Percentiles rank a stretch among this genome's conserved stretches.
Evolutionary conservation across 2,888 invertebrate genomes (phyloP).

Genomic region (Brenthis hecate): DNA sequence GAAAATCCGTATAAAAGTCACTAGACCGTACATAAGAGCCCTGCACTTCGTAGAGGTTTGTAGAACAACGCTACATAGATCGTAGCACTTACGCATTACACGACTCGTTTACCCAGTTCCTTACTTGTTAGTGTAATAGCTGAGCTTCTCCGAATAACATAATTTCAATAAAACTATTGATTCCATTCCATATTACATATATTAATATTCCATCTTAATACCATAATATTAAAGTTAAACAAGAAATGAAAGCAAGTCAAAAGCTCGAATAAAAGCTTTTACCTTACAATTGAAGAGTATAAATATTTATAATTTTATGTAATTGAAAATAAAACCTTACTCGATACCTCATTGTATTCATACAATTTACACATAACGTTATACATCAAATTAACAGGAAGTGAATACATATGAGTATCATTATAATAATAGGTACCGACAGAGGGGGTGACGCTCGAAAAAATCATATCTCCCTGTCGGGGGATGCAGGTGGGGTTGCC

Average conservation of each 20-base stretch:
- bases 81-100: constrained; percentile 30
- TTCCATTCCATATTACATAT: too few species aligned
- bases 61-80: constrained; percentile 22
- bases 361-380: constrained; percentile 17
- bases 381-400: constrained; percentile 27
- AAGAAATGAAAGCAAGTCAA: too few species aligned
- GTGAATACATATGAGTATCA: constrained; percentile 38
- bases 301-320: too few species aligned
- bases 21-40: constrained; percentile 7
- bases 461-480: constrained; percentile 68
- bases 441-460: constrained; percentile 74
- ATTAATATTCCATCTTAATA: too few species aligned
- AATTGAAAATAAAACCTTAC: background rate
- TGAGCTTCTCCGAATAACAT: too few species aligned
- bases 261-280: too few species aligned
- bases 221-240: background rate
- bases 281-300: too few species aligned
- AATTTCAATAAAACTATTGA: background rate
- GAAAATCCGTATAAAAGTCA: constrained; percentile 5
- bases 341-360: background rate
- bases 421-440: constrained; percentile 42
- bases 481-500: constrained; percentile 67
- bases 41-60: constrained; percentile 18
- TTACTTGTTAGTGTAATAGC: constrained; percentile 13
- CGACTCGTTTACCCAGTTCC: constrained; percentile 16